phyloP scores from a whole-genome alignment of 1,140 invertebrate species.

The Helicoverpa armigera region DNA sequence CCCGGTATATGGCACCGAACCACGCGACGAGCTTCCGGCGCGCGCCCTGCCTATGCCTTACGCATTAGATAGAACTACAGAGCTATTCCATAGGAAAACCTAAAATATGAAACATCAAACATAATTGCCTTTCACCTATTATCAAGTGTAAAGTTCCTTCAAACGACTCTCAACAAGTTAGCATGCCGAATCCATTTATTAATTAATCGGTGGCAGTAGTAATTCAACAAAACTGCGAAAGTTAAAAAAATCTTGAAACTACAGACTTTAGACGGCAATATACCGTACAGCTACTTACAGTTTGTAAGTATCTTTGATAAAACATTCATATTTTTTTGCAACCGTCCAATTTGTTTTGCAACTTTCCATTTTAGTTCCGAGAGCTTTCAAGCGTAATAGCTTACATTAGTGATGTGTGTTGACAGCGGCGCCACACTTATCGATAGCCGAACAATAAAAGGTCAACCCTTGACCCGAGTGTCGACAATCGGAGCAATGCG shows the following conservation, averaged over 20 bases:
- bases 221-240: too few species aligned
- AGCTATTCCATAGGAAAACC: slow-evolving; percentile 5
- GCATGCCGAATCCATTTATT: not conserved
- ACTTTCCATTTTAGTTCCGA: slow-evolving; percentile 40
- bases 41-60: slow-evolving; percentile 40
- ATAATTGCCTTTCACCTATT: too few species aligned
- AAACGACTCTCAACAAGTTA: not conserved
- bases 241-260: not conserved
- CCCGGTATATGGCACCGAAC: slow-evolving; percentile 43
- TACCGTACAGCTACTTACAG: too few species aligned
- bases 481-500: slow-evolving; percentile 58
- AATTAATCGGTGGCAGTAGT: not conserved
- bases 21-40: slow-evolving; percentile 48
- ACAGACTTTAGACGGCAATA: too few species aligned
- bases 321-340: not conserved
- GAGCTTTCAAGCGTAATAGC: slow-evolving; percentile 32
- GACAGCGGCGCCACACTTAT: slow-evolving; percentile 59
- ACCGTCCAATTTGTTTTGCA: slow-evolving; percentile 16
- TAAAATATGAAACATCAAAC: not conserved
- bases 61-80: slow-evolving; percentile 33
- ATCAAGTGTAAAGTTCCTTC: too few species aligned
- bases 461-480: slow-evolving; percentile 60
- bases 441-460: slow-evolving; percentile 62
- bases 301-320: not conserved
- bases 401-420: slow-evolving; percentile 46